phyloP scores from a whole-genome alignment of 1,140 invertebrate genomes.

The Zaprionus nigranus region DNA sequence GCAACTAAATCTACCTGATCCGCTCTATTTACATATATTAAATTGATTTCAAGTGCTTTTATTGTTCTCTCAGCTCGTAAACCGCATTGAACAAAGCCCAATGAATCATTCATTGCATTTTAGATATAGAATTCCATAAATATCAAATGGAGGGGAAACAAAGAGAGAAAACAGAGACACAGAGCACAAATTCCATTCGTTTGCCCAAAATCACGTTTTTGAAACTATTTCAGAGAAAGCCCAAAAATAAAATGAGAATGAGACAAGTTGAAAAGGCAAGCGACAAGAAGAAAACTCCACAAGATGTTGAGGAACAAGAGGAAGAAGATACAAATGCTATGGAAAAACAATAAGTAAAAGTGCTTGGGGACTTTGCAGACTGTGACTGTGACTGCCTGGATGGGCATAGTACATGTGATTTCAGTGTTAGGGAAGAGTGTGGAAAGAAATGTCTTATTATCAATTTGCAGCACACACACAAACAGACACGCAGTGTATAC shows the following conservation, averaged over 20 bases:
- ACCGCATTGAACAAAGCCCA: neutral
- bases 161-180: neutral
- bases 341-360: constrained; percentile 70
- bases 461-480: constrained; percentile 39
- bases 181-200: neutral
- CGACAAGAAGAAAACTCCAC: neutral
- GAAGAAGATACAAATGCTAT: constrained; percentile 35
- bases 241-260: constrained; percentile 57
- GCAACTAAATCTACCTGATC: neutral
- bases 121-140: constrained; percentile 40
- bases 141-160: constrained; percentile 38
- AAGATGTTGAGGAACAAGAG: neutral
- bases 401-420: constrained; percentile 29
- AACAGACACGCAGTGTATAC: neutral
- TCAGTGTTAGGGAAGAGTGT: constrained; percentile 13
- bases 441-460: constrained; percentile 46
- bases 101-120: constrained; percentile 26
- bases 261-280: constrained; percentile 41
- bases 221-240: constrained; percentile 11
- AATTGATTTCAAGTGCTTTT: neutral
- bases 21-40: neutral
- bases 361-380: constrained; percentile 46
- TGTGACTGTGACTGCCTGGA: constrained; percentile 27
- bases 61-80: constrained; percentile 3
- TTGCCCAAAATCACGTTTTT: constrained; percentile 17